A percentile compares a stretch with the other conserved stretches of the same genome.
Conservation (phyloP, 2,797 vertebrate species). For the Amblyraja radiata region DNA sequence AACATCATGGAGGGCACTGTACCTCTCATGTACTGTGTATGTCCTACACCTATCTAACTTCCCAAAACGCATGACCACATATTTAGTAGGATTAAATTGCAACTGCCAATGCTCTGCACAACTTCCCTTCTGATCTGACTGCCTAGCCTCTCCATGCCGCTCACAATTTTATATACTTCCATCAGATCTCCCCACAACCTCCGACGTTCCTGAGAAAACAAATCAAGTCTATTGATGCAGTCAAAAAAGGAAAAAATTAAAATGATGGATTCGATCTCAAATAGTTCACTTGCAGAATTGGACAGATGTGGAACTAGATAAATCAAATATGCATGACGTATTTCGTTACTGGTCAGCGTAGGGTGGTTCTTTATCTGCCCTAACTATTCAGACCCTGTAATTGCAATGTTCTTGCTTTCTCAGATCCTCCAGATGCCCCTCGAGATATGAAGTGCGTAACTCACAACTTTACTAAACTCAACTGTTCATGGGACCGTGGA, state of each 20-base stretch:
- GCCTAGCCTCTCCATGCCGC: too few relatives aligned
- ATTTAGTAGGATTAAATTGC: too few relatives aligned
- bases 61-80: too few relatives aligned
- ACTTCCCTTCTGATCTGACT: too few relatives aligned
- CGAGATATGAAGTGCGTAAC: not conserved
- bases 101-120: too few relatives aligned
- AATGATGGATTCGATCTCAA: not conserved
- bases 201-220: too few relatives aligned
- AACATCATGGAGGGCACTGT: too few relatives aligned
- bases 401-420: not conserved
- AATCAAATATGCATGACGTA: not conserved
- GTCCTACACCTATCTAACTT: too few relatives aligned
- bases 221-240: not conserved
- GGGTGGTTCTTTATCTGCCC: not conserved
- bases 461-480: not conserved
- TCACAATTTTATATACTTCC: too few relatives aligned
- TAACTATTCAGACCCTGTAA: not conserved
- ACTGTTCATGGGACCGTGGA: not conserved
- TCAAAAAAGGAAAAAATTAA: not conserved
- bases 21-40: too few relatives aligned
- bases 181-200: too few relatives aligned
- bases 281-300: not conserved
- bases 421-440: conserved; percentile 31
- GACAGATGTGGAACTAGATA: not conserved
- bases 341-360: not conserved